Conservation (phyloP, 2,888 invertebrate genomes). For the Orchesella flavescens region DNA sequence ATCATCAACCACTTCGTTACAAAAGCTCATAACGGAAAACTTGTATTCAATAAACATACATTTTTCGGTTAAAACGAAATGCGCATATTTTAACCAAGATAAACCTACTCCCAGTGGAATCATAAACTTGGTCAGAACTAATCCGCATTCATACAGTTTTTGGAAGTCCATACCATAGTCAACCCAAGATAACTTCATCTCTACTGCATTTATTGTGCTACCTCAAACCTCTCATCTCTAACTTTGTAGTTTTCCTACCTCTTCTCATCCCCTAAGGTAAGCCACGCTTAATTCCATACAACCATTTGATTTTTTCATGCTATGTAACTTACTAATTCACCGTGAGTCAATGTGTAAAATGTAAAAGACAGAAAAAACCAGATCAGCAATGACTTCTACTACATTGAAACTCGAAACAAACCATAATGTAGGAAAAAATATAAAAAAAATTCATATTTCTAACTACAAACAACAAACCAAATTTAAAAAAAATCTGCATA, state of each 20-base stretch:
- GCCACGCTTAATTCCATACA: background rate
- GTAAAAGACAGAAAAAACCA: too few relatives aligned
- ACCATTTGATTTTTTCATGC: too few relatives aligned
- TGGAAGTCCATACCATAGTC: background rate
- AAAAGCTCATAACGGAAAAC: background rate
- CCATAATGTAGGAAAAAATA: too few relatives aligned
- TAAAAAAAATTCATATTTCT: too few relatives aligned
- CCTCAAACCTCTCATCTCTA: constrained; percentile 28
- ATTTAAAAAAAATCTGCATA: too few relatives aligned
- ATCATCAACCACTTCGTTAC: constrained; percentile 9
- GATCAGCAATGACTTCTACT: too few relatives aligned
- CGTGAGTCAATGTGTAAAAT: too few relatives aligned
- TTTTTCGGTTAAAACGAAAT: background rate
- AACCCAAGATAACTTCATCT: background rate
- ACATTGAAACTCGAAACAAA: too few relatives aligned
- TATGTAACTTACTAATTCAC: too few relatives aligned
- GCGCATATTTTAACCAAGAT: background rate
- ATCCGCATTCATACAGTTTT: constrained; percentile 14
- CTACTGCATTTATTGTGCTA: constrained; percentile 26
- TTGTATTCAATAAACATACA: background rate
- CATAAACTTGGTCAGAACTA: constrained; percentile 40
- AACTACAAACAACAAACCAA: too few relatives aligned
- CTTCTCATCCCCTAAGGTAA: constrained; percentile 46
- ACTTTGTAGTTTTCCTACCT: constrained; percentile 35
- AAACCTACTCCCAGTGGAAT: constrained; percentile 47